A percentile compares a stretch with the other conserved stretches of the same genome.
Evolutionary conservation across 2,113 vertebrate genomes (phyloP).

Genomic region (Rhinopomastus cyanomelas): DNA sequence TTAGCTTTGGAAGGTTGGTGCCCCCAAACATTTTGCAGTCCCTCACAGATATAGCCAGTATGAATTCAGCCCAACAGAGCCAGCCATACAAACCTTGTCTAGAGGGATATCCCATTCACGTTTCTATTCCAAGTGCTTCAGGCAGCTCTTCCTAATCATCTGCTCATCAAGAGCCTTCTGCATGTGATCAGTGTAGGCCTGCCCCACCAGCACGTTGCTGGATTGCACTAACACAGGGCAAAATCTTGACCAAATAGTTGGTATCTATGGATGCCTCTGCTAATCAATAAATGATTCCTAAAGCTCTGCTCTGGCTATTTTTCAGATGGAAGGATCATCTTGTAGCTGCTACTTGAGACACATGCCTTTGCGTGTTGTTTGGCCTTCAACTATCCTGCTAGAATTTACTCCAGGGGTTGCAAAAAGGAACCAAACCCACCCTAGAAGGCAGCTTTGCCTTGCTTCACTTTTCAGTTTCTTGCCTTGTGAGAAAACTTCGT

Average conservation of each 20-base stretch:
- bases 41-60: background rate
- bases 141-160: background rate
- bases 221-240: background rate
- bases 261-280: background rate
- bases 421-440: background rate
- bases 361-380: background rate
- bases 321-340: background rate
- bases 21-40: background rate
- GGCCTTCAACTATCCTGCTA: background rate
- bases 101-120: background rate
- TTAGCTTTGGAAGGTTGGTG: background rate
- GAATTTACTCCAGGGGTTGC: background rate
- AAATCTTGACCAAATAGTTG: background rate
- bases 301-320: background rate
- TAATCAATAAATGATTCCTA: background rate
- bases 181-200: background rate
- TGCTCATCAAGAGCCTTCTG: background rate
- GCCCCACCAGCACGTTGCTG: background rate
- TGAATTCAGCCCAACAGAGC: background rate
- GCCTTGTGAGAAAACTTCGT: background rate
- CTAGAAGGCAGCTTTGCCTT: background rate
- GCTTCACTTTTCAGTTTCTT: background rate
- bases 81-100: background rate
- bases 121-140: background rate
- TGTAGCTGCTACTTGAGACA: background rate